A percentile compares a stretch with the other conserved stretches of the same genome.
Conservation (phyloP, 2,797 vertebrate species). For the Acanthurus tractus region DNA sequence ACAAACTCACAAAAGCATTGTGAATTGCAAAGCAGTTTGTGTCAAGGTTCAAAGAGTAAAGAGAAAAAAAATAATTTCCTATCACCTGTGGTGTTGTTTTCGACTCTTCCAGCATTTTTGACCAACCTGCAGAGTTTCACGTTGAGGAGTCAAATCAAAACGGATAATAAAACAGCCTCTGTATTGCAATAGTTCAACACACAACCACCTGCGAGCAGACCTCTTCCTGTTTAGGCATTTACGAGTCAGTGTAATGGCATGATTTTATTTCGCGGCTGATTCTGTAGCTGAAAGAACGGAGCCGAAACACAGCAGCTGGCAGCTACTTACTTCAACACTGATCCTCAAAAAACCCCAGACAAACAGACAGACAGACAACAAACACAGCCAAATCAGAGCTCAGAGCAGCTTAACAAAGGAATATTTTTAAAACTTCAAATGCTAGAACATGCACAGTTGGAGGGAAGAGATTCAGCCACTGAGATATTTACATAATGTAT, state of each 20-base stretch:
- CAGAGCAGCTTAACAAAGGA: constrained; percentile 44
- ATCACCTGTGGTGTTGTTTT: neutral
- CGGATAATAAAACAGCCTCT: constrained; percentile 10
- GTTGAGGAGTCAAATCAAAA: constrained; percentile 5
- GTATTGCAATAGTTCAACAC: constrained; percentile 2
- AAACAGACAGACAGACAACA: constrained; percentile 32
- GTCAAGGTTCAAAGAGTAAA: neutral
- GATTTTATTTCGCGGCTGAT: constrained; percentile 38
- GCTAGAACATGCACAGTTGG: constrained; percentile 31
- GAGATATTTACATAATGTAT: constrained; percentile 56
- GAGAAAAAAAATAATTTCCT: neutral
- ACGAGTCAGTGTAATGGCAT: constrained; percentile 25
- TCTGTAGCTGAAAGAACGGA: constrained; percentile 24
- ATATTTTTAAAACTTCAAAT: constrained; percentile 56
- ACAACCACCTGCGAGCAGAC: constrained; percentile 26
- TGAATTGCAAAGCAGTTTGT: neutral
- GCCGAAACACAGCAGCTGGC: constrained; percentile 52
- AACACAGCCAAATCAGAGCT: constrained; percentile 36
- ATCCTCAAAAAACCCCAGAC: constrained; percentile 40
- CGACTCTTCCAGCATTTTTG: neutral
- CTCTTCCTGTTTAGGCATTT: constrained; percentile 33
- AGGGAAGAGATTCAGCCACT: constrained; percentile 30
- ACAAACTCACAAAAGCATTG: neutral
- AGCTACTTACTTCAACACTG: constrained; percentile 44
- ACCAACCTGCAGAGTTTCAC: constrained; percentile 5